A percentile compares a stretch with the other conserved stretches of the same genome.
phyloP scores from a whole-genome alignment of 1,140 invertebrate species.

The Drosophila sulfurigaster region DNA sequence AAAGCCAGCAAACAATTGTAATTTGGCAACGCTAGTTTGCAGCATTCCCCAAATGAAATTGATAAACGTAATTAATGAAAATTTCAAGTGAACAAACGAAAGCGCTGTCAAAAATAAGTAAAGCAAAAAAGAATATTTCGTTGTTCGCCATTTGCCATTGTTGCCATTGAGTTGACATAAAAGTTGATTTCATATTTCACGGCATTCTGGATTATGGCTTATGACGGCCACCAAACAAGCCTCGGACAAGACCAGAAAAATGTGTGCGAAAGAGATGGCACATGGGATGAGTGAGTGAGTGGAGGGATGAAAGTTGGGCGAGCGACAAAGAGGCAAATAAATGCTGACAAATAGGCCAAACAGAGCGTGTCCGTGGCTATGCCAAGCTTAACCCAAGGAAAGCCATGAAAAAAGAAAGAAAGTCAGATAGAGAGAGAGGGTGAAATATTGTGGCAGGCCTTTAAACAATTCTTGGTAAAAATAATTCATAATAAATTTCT shows the following conservation, averaged over 20 bases:
- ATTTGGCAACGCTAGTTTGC: constrained; percentile 8
- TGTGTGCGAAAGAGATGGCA: not conserved
- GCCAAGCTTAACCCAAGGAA: constrained; percentile 30
- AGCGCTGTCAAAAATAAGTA: constrained; percentile 11
- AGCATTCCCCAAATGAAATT: constrained; percentile 15
- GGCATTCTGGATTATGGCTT: constrained; percentile 45
- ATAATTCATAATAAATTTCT: constrained; percentile 14
- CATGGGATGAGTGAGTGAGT: too few species aligned
- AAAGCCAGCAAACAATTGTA: constrained; percentile 6
- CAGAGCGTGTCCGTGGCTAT: constrained; percentile 7
- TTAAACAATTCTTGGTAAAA: constrained; percentile 6
- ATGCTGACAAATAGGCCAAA: constrained; percentile 47
- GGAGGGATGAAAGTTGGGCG: not conserved
- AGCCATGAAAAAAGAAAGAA: not conserved
- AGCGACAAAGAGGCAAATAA: constrained; percentile 22
- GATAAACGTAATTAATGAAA: constrained; percentile 53
- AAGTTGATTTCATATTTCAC: constrained; percentile 45
- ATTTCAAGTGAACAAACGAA: constrained; percentile 27
- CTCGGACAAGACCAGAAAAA: constrained; percentile 3
- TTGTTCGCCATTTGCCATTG: not conserved
- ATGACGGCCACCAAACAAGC: constrained; percentile 28
- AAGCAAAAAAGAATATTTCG: not conserved
- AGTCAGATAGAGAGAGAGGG: not conserved
- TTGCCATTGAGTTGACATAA: constrained; percentile 20
- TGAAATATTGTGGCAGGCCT: constrained; percentile 9